These are phyloP conservation scores for Solenopsis invicta DNA, from an alignment of 1,140 invertebrate genomes.

Conservation along the genomic window DNA sequence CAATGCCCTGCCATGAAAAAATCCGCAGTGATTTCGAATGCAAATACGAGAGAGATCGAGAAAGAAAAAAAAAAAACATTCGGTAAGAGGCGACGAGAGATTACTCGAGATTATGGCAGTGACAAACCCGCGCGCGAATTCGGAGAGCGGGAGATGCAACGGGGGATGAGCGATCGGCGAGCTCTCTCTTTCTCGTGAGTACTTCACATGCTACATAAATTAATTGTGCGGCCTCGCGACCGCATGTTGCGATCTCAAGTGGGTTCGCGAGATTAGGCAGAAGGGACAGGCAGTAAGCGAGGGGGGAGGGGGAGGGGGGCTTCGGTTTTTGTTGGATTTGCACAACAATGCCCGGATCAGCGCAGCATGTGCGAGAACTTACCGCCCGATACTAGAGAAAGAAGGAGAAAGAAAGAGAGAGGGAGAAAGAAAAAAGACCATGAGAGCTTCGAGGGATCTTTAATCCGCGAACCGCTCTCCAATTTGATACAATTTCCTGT, in stretches of 20 bases:
- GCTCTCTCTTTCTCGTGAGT: slow-evolving; percentile 64
- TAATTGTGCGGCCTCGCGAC: slow-evolving; percentile 82
- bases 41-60: slow-evolving; percentile 25
- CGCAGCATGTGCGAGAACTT: slow-evolving; percentile 78
- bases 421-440: slow-evolving; percentile 46
- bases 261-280: slow-evolving; percentile 83
- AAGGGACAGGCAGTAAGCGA: slow-evolving; percentile 17
- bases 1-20: slow-evolving; percentile 6
- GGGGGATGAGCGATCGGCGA: not conserved
- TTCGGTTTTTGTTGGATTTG: slow-evolving; percentile 82
- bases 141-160: slow-evolving; percentile 9
- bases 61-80: slow-evolving; percentile 55
- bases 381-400: slow-evolving; percentile 61
- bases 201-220: slow-evolving; percentile 85
- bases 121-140: slow-evolving; percentile 44
- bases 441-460: slow-evolving; percentile 75
- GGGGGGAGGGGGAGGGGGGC: not conserved
- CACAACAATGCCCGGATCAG: slow-evolving; percentile 80
- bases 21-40: slow-evolving; percentile 54
- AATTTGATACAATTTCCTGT: slow-evolving; percentile 82
- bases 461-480: slow-evolving; percentile 80
- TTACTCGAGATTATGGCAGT: slow-evolving; percentile 67
- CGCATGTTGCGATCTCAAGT: slow-evolving; percentile 82
- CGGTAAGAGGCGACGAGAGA: slow-evolving; percentile 51
- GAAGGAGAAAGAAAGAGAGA: slow-evolving; percentile 53